These are phyloP conservation scores for Anticlea derivata DNA, from an alignment of 2,888 invertebrate species.

Conservation along the genomic window DNA sequence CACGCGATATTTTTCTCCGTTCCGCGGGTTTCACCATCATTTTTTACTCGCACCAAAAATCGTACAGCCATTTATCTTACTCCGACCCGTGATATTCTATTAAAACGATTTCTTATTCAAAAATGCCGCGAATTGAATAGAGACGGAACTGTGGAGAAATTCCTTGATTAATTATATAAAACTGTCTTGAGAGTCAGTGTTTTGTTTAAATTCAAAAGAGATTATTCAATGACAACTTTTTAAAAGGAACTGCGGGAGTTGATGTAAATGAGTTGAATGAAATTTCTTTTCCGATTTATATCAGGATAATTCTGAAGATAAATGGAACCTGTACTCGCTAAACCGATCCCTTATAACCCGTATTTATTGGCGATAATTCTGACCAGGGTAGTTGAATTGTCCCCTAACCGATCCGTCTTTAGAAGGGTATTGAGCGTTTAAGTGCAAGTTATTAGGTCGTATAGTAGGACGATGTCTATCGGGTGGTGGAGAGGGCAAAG, in stretches of 20 bases:
- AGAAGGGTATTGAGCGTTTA: constrained; percentile 27
- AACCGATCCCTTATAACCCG: constrained; percentile 20
- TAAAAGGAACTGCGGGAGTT: constrained; percentile 24
- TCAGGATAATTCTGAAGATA: constrained; percentile 9
- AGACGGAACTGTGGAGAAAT: constrained; percentile 44
- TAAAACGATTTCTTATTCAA: constrained; percentile 67
- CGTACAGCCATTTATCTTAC: constrained; percentile 54
- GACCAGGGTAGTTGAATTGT: constrained; percentile 9
- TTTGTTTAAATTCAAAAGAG: constrained; percentile 51
- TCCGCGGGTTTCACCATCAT: constrained; percentile 45
- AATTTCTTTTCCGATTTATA: constrained; percentile 11
- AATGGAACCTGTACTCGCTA: constrained; percentile 4
- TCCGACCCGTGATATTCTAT: constrained; percentile 54
- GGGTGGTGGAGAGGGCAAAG: constrained; percentile 31
- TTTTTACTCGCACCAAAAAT: constrained; percentile 54
- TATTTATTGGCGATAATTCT: constrained; percentile 26
- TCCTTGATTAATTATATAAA: constrained; percentile 58
- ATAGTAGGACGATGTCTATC: constrained; percentile 21
- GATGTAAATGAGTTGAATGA: constrained; percentile 23
- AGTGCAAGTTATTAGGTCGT: constrained; percentile 31
- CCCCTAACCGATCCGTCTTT: constrained; percentile 22
- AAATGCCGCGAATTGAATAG: constrained; percentile 63
- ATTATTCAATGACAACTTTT: constrained; percentile 44
- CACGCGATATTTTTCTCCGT: constrained; percentile 46
- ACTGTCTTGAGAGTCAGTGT: constrained; percentile 48